These are phyloP conservation scores for Ataeniobius toweri DNA, from an alignment of 2,797 vertebrate species.

Conservation along the genomic window DNA sequence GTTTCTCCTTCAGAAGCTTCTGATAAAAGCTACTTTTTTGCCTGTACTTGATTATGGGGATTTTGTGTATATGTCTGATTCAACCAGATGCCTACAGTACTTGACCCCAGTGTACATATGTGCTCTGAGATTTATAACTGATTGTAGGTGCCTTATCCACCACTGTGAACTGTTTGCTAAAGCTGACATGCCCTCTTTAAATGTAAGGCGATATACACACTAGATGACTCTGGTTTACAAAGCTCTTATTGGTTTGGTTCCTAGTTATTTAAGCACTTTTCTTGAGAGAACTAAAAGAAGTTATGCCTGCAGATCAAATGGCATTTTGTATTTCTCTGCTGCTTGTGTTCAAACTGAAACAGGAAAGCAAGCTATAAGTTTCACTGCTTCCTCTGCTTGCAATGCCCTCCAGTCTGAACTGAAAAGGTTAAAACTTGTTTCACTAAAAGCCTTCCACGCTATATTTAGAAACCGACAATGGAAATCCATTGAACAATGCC, in stretches of 20 bases:
- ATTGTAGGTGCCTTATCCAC: background rate
- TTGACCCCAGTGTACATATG: background rate
- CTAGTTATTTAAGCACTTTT: background rate
- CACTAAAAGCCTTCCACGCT: background rate
- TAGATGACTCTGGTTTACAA: background rate
- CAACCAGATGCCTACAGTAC: background rate
- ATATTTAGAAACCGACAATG: background rate
- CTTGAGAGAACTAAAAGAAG: background rate
- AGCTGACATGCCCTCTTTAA: background rate
- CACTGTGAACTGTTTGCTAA: background rate
- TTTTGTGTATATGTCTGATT: background rate
- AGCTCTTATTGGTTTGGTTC: background rate
- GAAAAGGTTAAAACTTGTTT: background rate
- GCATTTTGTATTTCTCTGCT: background rate
- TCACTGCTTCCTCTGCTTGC: background rate
- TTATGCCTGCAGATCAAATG: background rate
- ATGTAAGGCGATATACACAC: background rate
- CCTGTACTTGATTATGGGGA: background rate
- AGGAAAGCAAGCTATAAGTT: background rate
- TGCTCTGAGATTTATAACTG: background rate
- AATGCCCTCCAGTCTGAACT: background rate
- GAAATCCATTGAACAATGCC: background rate
- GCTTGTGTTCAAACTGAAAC: background rate
- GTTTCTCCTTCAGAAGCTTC: background rate
- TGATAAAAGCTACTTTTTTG: background rate